A percentile compares a stretch with the other conserved stretches of the same genome.
Evolutionary conservation across 2,113 vertebrate genomes (phyloP).

Genomic region (Urocolius indicus): DNA sequence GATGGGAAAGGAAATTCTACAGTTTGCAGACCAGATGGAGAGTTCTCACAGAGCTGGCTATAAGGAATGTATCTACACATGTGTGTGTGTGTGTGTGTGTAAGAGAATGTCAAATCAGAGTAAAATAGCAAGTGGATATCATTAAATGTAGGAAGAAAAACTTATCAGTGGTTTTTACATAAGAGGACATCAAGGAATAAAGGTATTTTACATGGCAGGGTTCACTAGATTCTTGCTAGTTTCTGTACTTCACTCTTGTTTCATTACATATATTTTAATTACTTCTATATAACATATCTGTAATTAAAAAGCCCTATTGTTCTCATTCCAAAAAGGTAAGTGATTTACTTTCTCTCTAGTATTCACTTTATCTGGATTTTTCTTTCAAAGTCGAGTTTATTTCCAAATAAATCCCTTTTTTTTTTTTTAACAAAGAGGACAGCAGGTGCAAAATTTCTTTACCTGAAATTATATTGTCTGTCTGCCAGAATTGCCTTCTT

Average conservation of each 20-base stretch:
- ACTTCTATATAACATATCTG: background rate
- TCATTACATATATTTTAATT: background rate
- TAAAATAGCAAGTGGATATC: conserved; percentile 22
- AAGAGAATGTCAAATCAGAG: conserved; percentile 40
- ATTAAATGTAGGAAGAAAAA: conserved; percentile 13
- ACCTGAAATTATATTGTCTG: background rate
- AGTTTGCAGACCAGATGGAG: conserved; percentile 76
- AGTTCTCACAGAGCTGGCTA: conserved; percentile 72
- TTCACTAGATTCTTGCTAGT: background rate
- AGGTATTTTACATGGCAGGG: background rate
- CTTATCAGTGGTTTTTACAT: background rate
- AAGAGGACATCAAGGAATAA: background rate
- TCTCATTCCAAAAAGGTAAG: background rate
- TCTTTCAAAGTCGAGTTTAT: background rate
- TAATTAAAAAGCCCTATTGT: background rate
- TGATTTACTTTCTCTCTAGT: background rate
- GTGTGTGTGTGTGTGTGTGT: background rate
- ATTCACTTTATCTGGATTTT: background rate
- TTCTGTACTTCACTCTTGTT: background rate
- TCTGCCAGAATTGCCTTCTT: background rate
- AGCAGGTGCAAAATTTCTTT: background rate
- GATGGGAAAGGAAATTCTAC: conserved; percentile 79
- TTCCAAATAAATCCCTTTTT: background rate
- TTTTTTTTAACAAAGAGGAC: background rate
- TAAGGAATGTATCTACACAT: conserved; percentile 30